Conservation (phyloP, 1,140 invertebrate species). For the Myzus persicae region DNA sequence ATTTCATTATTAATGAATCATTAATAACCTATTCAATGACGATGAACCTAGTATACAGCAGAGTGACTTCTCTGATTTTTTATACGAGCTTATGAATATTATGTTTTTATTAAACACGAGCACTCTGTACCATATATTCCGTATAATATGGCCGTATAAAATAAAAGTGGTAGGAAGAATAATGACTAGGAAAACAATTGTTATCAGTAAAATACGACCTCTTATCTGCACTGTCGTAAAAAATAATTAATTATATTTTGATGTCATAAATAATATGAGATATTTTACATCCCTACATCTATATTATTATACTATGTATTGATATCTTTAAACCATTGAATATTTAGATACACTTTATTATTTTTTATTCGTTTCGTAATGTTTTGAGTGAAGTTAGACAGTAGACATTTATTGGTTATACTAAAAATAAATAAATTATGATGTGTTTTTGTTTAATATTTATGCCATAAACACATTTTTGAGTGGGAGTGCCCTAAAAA, state of each 20-base stretch:
- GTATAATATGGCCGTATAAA: background rate
- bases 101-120: background rate
- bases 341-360: background rate
- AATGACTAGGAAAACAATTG: constrained; percentile 39
- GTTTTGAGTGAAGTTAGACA: background rate
- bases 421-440: background rate
- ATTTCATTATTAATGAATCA: too few species aligned
- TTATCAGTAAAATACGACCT: constrained; percentile 51
- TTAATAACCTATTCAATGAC: background rate
- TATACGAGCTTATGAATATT: background rate
- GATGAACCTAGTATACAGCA: background rate
- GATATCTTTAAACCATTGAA: background rate
- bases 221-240: constrained; percentile 29
- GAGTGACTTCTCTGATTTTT: background rate
- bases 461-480: background rate
- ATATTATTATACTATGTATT: background rate
- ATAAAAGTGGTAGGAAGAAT: background rate
- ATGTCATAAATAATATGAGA: constrained; percentile 27
- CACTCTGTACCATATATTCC: background rate
- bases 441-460: background rate
- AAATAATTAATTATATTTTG: background rate
- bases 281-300: background rate
- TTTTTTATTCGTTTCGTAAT: background rate
- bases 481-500: background rate
- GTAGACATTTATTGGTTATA: background rate